Percentiles rank a stretch among this genome's conserved stretches.
phyloP scores from a whole-genome alignment of 1,140 invertebrate species.

The Carposina sasakii region DNA sequence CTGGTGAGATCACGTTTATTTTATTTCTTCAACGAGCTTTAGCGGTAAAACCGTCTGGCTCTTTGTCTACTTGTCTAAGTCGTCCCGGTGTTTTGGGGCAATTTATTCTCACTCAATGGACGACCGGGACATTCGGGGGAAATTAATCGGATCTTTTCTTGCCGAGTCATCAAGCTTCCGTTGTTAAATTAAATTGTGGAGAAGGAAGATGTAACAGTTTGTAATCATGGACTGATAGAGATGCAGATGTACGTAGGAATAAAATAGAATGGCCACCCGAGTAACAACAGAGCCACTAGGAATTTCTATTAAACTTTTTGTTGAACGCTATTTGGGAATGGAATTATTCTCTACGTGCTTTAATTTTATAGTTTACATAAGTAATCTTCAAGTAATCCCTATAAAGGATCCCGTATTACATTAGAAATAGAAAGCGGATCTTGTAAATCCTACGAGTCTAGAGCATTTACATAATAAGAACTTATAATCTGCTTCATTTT shows the following conservation, averaged over 20 bases:
- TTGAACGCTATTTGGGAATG: too few species aligned
- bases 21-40: slow-evolving; percentile 52
- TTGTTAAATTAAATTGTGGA: slow-evolving; percentile 55
- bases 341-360: too few species aligned
- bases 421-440: too few species aligned
- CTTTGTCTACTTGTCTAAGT: slow-evolving; percentile 26
- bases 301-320: too few species aligned
- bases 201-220: slow-evolving; percentile 44
- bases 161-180: slow-evolving; percentile 62
- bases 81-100: slow-evolving; percentile 37
- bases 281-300: too few species aligned
- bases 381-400: too few species aligned
- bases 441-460: too few species aligned
- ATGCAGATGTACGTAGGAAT: slow-evolving; percentile 21
- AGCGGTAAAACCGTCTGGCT: slow-evolving; percentile 33
- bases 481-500: too few species aligned
- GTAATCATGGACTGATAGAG: too few species aligned
- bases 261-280: slow-evolving; percentile 31
- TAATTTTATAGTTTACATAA: too few species aligned
- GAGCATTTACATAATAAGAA: too few species aligned
- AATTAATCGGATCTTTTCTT: slow-evolving; percentile 60
- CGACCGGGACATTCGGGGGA: slow-evolving; percentile 31
- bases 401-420: too few species aligned
- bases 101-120: slow-evolving; percentile 43
- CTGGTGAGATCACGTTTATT: slow-evolving; percentile 56